phyloP scores from a whole-genome alignment of 2,113 vertebrate species.

The Labrus mixtus region DNA sequence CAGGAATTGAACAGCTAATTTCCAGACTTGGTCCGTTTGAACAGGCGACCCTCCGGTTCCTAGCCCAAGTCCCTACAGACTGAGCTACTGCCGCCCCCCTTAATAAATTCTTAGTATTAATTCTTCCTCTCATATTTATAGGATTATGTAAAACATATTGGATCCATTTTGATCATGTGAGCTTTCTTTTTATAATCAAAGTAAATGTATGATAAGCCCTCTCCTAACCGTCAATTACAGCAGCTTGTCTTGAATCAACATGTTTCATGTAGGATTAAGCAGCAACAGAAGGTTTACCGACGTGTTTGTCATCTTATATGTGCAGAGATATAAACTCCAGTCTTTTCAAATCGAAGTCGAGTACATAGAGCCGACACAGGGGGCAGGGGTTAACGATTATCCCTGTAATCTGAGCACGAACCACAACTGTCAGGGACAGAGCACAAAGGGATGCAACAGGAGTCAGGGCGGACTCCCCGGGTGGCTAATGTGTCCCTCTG shows the following conservation, averaged over 20 bases:
- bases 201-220: background rate
- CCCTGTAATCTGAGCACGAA: slow-evolving; percentile 53
- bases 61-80: too few relatives aligned
- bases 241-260: background rate
- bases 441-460: slow-evolving; percentile 6
- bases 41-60: too few relatives aligned
- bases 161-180: background rate
- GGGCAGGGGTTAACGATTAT: slow-evolving; percentile 47
- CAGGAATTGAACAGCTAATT: too few relatives aligned
- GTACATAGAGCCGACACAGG: background rate
- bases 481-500: slow-evolving; percentile 21
- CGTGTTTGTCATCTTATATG: slow-evolving; percentile 4
- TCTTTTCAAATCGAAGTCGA: background rate
- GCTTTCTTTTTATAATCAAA: background rate
- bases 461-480: slow-evolving; percentile 7
- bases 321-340: background rate
- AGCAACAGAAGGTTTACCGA: background rate
- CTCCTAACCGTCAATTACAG: background rate
- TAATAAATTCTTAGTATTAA: too few relatives aligned
- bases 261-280: background rate
- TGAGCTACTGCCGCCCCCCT: too few relatives aligned
- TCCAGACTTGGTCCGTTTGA: too few relatives aligned
- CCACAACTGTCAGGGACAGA: slow-evolving; percentile 15
- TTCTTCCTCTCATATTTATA: background rate
- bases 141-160: background rate